phyloP scores from a whole-genome alignment of 2,113 vertebrate species.

The Gymnorhina tibicen region DNA sequence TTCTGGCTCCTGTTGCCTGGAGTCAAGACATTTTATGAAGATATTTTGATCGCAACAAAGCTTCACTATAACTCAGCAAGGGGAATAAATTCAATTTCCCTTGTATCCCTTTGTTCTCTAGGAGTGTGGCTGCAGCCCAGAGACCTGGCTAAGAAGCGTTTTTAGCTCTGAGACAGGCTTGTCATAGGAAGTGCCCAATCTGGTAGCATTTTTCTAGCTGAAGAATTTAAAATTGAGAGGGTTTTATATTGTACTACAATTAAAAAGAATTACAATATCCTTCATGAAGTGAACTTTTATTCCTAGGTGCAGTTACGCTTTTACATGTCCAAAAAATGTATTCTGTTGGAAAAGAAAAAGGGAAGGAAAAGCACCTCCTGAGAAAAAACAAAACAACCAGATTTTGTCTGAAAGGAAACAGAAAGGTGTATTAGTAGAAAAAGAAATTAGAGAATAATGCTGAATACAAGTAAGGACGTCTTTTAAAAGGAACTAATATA shows the following conservation, averaged over 20 bases:
- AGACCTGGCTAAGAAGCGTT: background rate
- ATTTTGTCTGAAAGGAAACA: background rate
- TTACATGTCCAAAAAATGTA: background rate
- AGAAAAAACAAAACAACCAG: background rate
- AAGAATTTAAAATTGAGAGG: background rate
- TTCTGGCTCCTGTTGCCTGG: background rate
- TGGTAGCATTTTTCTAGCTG: background rate
- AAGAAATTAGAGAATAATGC: background rate
- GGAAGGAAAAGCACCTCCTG: background rate
- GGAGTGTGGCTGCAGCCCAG: background rate
- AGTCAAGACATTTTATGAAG: background rate
- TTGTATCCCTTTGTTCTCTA: background rate
- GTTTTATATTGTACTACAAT: background rate
- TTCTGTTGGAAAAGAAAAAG: background rate
- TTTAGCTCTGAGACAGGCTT: background rate
- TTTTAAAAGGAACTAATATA: background rate
- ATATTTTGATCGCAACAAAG: background rate
- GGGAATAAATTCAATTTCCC: background rate
- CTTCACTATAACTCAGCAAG: background rate
- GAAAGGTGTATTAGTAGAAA: background rate
- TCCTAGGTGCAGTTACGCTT: background rate
- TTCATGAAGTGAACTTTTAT: background rate
- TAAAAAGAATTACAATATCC: background rate
- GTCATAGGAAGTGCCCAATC: background rate
- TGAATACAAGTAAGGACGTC: background rate